phyloP scores from a whole-genome alignment of 2,113 vertebrate genomes.

The Lophochroa leadbeateri region DNA sequence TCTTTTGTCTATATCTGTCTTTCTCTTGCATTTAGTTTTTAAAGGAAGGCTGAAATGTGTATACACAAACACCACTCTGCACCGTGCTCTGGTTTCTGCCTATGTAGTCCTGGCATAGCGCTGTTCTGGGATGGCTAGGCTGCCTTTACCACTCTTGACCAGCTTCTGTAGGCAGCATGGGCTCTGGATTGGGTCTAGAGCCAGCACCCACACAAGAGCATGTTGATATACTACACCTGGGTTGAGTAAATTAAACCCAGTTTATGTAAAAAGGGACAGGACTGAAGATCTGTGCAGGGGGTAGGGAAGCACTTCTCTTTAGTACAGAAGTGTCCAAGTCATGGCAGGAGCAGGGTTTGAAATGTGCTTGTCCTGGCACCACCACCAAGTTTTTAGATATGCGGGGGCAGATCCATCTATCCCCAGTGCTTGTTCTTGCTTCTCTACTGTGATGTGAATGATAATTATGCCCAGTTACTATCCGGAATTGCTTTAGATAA shows the following conservation, averaged over 20 bases:
- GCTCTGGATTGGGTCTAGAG: neutral
- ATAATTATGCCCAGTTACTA: neutral
- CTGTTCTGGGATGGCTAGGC: rapidly evolving
- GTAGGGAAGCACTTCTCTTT: neutral
- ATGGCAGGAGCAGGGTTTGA: neutral
- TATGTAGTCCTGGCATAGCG: rapidly evolving
- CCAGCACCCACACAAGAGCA: neutral
- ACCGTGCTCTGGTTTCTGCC: rapidly evolving
- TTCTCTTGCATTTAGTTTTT: neutral
- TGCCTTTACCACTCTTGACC: neutral
- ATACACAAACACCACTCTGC: neutral
- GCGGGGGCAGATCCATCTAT: neutral
- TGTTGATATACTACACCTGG: neutral
- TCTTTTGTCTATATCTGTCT: neutral
- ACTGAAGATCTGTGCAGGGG: neutral
- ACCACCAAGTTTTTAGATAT: neutral
- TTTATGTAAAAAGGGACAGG: neutral
- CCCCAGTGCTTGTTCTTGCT: neutral
- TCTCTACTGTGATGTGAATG: neutral
- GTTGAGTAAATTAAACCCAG: neutral
- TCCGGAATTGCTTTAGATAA: neutral
- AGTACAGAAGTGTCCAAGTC: neutral
- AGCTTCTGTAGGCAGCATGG: neutral
- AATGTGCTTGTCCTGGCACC: neutral
- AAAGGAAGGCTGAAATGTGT: neutral